A percentile compares a stretch with the other conserved stretches of the same genome.
Evolutionary conservation across 2,888 invertebrate species (phyloP).

Genomic region (Zaprionus lineosus): DNA sequence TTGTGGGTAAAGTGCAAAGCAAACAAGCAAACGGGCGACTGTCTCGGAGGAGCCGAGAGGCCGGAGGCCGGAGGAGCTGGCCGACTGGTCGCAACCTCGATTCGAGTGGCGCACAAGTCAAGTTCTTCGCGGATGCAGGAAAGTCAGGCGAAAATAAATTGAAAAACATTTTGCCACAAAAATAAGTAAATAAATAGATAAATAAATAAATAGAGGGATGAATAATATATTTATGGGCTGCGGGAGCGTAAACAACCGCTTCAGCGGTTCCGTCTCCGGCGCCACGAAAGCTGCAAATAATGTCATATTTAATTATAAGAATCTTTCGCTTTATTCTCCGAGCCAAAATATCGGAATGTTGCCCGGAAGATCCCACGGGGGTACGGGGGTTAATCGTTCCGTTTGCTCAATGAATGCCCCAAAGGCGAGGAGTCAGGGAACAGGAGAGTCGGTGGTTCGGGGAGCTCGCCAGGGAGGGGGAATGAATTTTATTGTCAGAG

Average conservation of each 20-base stretch:
- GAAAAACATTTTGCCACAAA: too few species aligned
- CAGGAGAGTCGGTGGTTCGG: too few species aligned
- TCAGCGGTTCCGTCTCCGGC: slow-evolving; percentile 45
- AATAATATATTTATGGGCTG: too few species aligned
- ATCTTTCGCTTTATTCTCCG: not conserved
- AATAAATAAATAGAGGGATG: too few species aligned
- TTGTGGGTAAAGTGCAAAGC: slow-evolving; percentile 41
- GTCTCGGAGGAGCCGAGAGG: slow-evolving; percentile 43
- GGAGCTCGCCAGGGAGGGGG: too few species aligned
- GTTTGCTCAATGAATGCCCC: slow-evolving; percentile 26
- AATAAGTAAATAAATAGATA: too few species aligned
- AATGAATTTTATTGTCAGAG: too few species aligned
- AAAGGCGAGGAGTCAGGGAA: slow-evolving; percentile 22
- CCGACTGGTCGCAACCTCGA: too few species aligned
- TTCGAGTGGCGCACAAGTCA: too few species aligned
- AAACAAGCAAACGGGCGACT: slow-evolving; percentile 33
- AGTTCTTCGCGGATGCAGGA: slow-evolving; percentile 12
- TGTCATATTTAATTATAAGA: slow-evolving; percentile 52
- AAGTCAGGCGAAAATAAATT: slow-evolving; percentile 16
- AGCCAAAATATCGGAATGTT: slow-evolving; percentile 1
- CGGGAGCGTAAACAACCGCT: too few species aligned
- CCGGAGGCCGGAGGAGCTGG: too few species aligned
- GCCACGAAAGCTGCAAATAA: slow-evolving; percentile 44
- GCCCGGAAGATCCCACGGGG: slow-evolving; percentile 20
- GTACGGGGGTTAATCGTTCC: slow-evolving; percentile 16